Conservation (phyloP, 1,140 invertebrate genomes). For the Hypothenemus hampei region DNA sequence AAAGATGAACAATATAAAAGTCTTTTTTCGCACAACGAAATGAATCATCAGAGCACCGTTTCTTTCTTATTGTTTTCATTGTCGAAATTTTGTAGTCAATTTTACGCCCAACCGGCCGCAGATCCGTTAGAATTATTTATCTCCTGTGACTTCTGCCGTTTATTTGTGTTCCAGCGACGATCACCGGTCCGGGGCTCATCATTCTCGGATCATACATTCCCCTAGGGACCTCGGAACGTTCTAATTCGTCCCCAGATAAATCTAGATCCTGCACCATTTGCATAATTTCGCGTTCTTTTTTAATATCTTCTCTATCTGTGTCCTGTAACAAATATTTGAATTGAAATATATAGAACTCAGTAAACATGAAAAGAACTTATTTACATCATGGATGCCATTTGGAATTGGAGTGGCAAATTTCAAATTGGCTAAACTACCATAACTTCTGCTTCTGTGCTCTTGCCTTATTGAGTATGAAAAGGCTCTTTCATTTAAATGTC, state of each 20-base stretch:
- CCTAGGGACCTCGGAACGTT: slow-evolving; percentile 57
- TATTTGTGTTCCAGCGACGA: slow-evolving; percentile 38
- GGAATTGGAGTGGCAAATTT: slow-evolving; percentile 66
- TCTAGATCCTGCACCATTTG: slow-evolving; percentile 85
- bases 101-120: background rate
- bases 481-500: slow-evolving; percentile 87
- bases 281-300: slow-evolving; percentile 86
- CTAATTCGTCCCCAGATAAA: slow-evolving; percentile 70
- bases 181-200: slow-evolving; percentile 34
- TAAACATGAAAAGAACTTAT: slow-evolving; percentile 17
- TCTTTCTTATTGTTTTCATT: too few relatives aligned
- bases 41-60: too few relatives aligned
- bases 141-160: slow-evolving; percentile 39
- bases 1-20: too few relatives aligned
- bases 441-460: slow-evolving; percentile 84
- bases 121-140: slow-evolving; percentile 27
- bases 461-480: slow-evolving; percentile 92
- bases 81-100: too few relatives aligned
- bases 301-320: slow-evolving; percentile 66
- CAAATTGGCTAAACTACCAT: slow-evolving; percentile 82
- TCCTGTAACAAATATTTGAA: slow-evolving; percentile 44
- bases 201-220: slow-evolving; percentile 51
- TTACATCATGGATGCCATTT: slow-evolving; percentile 48
- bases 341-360: background rate
- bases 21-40: too few relatives aligned